Base-by-base conservation (phyloP, 2,888 invertebrate genomes). In the Melanostoma mellinum region DNA sequence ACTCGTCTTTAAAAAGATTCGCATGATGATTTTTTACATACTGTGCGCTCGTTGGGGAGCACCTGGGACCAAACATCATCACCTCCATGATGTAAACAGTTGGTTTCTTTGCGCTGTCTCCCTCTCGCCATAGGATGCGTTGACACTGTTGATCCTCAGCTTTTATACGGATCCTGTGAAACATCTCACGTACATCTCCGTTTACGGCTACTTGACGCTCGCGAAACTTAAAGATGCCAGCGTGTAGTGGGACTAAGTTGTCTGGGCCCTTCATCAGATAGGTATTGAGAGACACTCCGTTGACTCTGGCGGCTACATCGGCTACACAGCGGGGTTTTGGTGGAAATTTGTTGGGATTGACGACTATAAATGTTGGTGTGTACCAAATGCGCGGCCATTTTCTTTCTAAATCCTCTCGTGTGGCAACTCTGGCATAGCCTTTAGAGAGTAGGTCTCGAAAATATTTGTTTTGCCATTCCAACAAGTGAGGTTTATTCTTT, bases 371-470 rank as follows among this genome's bases (percentile, higher is more conserved):
- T 36, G 87, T 86, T 4, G 87, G 87, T 3, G 87, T 38, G 65
- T 87, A 88, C 87, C 87, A 87, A 2, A 73, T 78, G 42, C 68
- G 81, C 6, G 61, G 40, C 36, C 69, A 48, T 4, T 33, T 61
- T 32, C 42, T 67, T 38, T 58, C 32, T 9, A 56, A 33, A 8
- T 82, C 69, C 20, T 61, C 72, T 0, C 60, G 44, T 46, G 72
- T 42, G 55, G 81, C 56, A 53, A 76, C 75, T 52, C 69, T 60
- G 32, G 69, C 58, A 42, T 85, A 79, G 6, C 72, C 53, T 33
- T 73, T 77, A 6, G 38, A 36, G 8, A 77, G 20, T 58, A 77
- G 75, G 6, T 53, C 52, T 0, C 46, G 40, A 40, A 86, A 69
- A 32, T 78, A 75, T 2, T 48, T 67, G 4, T 20, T 20, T 20